A percentile compares a stretch with the other conserved stretches of the same genome.
Evolutionary conservation across 2,888 invertebrate species (phyloP).

Genomic region (Byasa hedistus): DNA sequence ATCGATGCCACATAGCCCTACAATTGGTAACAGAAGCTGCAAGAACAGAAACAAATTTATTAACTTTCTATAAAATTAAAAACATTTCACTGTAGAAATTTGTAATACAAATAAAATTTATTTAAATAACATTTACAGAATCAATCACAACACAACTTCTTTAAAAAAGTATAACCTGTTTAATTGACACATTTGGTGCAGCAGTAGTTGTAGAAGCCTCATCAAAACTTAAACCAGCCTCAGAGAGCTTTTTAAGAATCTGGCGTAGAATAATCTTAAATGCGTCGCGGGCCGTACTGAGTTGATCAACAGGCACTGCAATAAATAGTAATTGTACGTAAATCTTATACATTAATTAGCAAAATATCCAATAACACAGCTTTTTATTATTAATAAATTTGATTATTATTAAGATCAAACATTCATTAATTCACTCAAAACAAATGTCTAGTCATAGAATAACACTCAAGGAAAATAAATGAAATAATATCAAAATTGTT

Average conservation of each 20-base stretch:
- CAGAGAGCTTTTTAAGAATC: conserved; percentile 73
- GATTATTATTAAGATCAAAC: too few relatives aligned
- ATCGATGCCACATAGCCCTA: conserved; percentile 84
- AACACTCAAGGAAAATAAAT: too few relatives aligned
- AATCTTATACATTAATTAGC: neutral
- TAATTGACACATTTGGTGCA: conserved; percentile 70
- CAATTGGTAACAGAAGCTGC: conserved; percentile 84
- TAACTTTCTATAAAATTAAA: neutral
- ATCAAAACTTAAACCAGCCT: conserved; percentile 67
- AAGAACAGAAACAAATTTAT: conserved; percentile 26
- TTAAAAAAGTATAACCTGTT: conserved; percentile 53
- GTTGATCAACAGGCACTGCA: conserved; percentile 86
- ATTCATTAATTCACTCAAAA: too few relatives aligned
- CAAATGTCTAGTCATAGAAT: too few relatives aligned
- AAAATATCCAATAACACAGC: neutral
- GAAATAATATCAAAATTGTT: too few relatives aligned
- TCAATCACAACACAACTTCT: neutral
- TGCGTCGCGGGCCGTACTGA: conserved; percentile 81
- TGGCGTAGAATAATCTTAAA: conserved; percentile 69
- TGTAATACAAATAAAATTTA: neutral
- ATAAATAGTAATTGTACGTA: conserved; percentile 23
- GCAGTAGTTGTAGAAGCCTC: conserved; percentile 60
- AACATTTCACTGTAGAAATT: too few relatives aligned
- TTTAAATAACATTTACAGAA: neutral
- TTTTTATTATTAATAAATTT: too few relatives aligned